Conservation (phyloP, 2,888 invertebrate species). For the Pelosia muscerda region DNA sequence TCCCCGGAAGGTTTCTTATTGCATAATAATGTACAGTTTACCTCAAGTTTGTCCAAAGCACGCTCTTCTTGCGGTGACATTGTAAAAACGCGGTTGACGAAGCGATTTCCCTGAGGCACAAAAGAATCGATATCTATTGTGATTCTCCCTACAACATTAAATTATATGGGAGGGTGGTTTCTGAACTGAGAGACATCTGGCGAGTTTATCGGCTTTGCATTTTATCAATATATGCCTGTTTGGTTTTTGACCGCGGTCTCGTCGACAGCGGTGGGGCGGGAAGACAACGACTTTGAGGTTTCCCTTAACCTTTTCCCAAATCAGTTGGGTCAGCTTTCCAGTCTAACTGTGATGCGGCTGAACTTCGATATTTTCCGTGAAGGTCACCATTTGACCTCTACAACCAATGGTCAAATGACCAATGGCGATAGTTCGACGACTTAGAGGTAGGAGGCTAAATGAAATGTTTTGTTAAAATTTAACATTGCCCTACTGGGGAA, state of each 20-base stretch:
- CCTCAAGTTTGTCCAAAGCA: conserved; percentile 20
- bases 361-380: too few relatives aligned
- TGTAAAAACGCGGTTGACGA: conserved; percentile 65
- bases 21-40: conserved; percentile 51
- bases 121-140: conserved; percentile 81
- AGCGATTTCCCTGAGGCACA: conserved; percentile 70
- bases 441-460: neutral
- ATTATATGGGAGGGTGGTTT: conserved; percentile 75
- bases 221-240: conserved; percentile 80
- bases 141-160: conserved; percentile 77
- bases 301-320: too few relatives aligned
- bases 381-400: neutral
- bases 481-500: too few relatives aligned
- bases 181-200: conserved; percentile 73
- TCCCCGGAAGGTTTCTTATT: conserved; percentile 35
- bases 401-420: too few relatives aligned
- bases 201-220: conserved; percentile 73
- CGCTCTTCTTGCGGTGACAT: conserved; percentile 66
- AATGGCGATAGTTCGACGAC: too few relatives aligned
- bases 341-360: too few relatives aligned
- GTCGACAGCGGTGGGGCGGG: neutral
- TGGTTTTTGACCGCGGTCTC: conserved; percentile 58
- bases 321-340: too few relatives aligned
- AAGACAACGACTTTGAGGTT: too few relatives aligned
- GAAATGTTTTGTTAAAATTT: too few relatives aligned